Evolutionary conservation across 2,113 vertebrate genomes (phyloP), one percentile per base, ranked within the genome.

Genomic region (Larimichthys crocea): DNA sequence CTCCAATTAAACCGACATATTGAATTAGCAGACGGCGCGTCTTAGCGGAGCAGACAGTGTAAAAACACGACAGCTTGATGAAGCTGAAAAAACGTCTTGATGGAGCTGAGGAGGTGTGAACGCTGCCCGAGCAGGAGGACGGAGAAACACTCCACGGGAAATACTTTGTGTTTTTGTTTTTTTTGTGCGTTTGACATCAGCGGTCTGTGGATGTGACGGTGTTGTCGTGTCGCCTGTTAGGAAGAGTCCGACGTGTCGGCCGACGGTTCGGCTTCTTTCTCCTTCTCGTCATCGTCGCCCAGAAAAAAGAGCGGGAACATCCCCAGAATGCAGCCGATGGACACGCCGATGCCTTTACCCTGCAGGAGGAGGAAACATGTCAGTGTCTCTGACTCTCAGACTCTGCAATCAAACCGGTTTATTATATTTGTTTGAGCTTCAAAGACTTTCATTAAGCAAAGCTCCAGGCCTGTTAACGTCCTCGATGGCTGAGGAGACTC

Each of bases 281-380:
- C 90, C 3, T 74, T 17, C 90, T 97, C 95, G 49, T 99, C 96
- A 20, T 97, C 96, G 35, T 98, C 96, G 4, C 92, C 89, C 67
- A 99, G 93, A 93, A 99, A 99, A 42, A 99, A 69, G 87, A 99
- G 95, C 8, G 98, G 98, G 92, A 99, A 99, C 98, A 99, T 99
- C 88, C 98, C 98, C 93, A 99, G 86, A 85, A 99, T 91, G 56
- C 98, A 99, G 90, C 98, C 98, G 89, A 99, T 96, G 84, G 96
- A 92, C 72, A 99, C 96, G 40, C 98, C 98, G 76, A 99, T 97
- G 93, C 95, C 98, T 94, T 99, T 99, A 2, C 98, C 98, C 98
- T 99, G 91, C 79, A 52, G n/a, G 1, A 46, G n/a, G 15, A 42
- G 7, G 20, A 5, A 4, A 14, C 2, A 48, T 0, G 15, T 22